Evolutionary conservation across 2,797 vertebrate genomes (phyloP), one percentile per base, ranked within the genome.

Genomic region (Streptopelia turtur): DNA sequence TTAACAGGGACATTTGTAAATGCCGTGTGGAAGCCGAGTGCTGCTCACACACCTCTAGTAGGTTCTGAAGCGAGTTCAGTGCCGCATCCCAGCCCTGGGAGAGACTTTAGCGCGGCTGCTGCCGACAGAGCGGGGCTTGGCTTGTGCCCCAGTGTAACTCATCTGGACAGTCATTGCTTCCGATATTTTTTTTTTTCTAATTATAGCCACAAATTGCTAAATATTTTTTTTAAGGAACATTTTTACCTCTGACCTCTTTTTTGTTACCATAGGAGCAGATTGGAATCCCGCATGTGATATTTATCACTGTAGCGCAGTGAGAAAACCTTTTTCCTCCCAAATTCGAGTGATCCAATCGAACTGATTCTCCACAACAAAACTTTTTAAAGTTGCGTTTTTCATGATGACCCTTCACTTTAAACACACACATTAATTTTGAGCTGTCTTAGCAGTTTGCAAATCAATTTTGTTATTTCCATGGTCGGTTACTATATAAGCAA

Each of bases 21-120:
- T 55, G 86, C 93, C 96, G 82, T 97, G 97, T 98, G 97, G 98
- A 98, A 97, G 98, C 97, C 97, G n/a, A 96, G 95, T 97, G 98
- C 95, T 98, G 97, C 98, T 98, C 97, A 98, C 75, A 76, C 71
- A 87, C 80, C 93, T 64, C 39, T 72, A 57, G 90, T 74, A 95
- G 94, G 59, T 82, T 90, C 88, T 55, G 72, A 70, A 78, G 83
- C 5, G 33, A 91, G 92, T 69, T 94, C 92, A 91, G 92, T 89
- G 82, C 91, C 68, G 15, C 65, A 20, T 41, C 89, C 64, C 84
- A 91, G 76, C 89, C 93, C 88, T 55, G 70, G 78, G 33, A 77
- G 69, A 89, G 90, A 45, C 45, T 45, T 45, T 91, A 77, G 83
- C 57, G 55, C 63, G 75, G 70, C 93, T 77, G 59, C 83, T 71